phyloP scores from a whole-genome alignment of 2,113 vertebrate species.

The Prionailurus viverrinus region DNA sequence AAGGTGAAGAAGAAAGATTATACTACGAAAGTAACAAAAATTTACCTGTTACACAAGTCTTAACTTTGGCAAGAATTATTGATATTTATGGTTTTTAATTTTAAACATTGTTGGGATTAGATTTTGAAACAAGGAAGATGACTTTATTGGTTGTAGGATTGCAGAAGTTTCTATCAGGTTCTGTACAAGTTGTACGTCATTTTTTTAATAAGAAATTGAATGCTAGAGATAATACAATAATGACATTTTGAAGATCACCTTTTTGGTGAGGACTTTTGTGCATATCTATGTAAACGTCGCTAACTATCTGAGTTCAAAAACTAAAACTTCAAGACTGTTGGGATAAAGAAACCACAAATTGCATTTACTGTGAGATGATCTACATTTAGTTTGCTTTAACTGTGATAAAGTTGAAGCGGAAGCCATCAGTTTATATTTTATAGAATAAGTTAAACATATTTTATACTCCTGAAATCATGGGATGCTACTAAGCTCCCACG shows the following conservation, averaged over 20 bases:
- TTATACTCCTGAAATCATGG: background rate
- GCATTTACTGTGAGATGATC: background rate
- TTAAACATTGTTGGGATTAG: background rate
- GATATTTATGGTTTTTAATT: background rate
- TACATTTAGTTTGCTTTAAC: background rate
- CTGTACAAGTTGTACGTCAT: background rate
- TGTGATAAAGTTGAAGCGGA: constrained; percentile 7
- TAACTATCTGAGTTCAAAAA: background rate
- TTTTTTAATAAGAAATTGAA: background rate
- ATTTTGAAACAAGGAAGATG: background rate
- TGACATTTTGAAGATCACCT: background rate
- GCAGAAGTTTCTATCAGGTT: background rate
- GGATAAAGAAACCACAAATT: background rate
- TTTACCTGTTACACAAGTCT: background rate
- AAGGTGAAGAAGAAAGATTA: background rate
- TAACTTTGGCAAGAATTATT: background rate
- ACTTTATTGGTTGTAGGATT: background rate
- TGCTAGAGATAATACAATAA: background rate
- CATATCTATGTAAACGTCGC: background rate
- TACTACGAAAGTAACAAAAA: background rate
- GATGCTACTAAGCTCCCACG: background rate
- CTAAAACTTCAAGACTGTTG: background rate
- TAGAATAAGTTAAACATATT: background rate
- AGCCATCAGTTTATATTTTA: background rate
- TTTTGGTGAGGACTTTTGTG: background rate